These are phyloP conservation scores for Dryobotodes eremita DNA, from an alignment of 2,888 invertebrate genomes.

Conservation along the genomic window DNA sequence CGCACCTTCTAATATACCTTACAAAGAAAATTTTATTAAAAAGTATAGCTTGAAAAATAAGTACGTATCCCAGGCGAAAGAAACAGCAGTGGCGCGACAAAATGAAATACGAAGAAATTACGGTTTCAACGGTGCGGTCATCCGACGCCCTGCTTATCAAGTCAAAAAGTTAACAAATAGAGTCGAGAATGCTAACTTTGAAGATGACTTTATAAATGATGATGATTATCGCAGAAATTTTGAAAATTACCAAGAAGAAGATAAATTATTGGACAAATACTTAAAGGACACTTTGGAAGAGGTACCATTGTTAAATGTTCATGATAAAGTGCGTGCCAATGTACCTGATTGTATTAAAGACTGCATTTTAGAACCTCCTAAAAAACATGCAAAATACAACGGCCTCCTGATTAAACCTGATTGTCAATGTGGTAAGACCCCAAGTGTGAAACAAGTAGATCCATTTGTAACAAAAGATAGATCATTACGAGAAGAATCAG, in stretches of 20 bases:
- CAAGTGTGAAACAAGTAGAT: slow-evolving; percentile 34
- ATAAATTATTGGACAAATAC: slow-evolving; percentile 61
- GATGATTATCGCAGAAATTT: slow-evolving; percentile 21
- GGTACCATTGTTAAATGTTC: slow-evolving; percentile 5
- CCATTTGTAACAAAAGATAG: slow-evolving; percentile 45
- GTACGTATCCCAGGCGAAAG: slow-evolving; percentile 22
- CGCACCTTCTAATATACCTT: slow-evolving; percentile 13
- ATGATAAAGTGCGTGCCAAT: slow-evolving; percentile 43
- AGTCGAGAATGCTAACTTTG: slow-evolving; percentile 29
- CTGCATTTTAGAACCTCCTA: slow-evolving; percentile 54
- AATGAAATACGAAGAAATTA: slow-evolving; percentile 31
- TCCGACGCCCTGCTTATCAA: slow-evolving; percentile 13
- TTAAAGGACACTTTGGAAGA: slow-evolving; percentile 61
- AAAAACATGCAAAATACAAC: neutral
- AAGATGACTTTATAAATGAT: slow-evolving; percentile 34
- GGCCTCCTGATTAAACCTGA: slow-evolving; percentile 41
- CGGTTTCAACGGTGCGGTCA: slow-evolving; percentile 41
- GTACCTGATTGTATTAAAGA: slow-evolving; percentile 61
- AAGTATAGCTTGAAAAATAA: slow-evolving; percentile 36
- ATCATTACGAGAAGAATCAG: slow-evolving; percentile 40
- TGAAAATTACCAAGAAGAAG: slow-evolving; percentile 54
- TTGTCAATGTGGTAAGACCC: slow-evolving; percentile 62
- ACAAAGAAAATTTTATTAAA: slow-evolving; percentile 29
- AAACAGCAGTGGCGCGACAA: slow-evolving; percentile 11
- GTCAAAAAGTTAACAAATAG: slow-evolving; percentile 25